These are phyloP conservation scores for Pandemis corylana DNA, from an alignment of 2,888 invertebrate genomes.

Conservation along the genomic window DNA sequence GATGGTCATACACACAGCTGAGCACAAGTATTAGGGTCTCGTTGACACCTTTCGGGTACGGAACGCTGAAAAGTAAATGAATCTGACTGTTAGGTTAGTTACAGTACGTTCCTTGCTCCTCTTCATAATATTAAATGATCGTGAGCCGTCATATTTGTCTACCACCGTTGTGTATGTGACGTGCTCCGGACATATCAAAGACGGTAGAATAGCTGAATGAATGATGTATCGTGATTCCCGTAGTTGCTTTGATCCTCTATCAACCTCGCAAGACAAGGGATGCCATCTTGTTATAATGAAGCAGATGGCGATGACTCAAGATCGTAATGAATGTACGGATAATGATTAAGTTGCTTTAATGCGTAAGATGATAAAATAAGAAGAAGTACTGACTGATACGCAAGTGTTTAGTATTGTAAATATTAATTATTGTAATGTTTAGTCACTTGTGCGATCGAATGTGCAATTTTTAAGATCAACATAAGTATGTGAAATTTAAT, in stretches of 20 bases:
- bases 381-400: constrained; percentile 75
- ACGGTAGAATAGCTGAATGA: constrained; percentile 53
- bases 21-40: too few relatives aligned
- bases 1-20: too few relatives aligned
- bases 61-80: too few relatives aligned
- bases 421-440: constrained; percentile 73
- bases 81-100: too few relatives aligned
- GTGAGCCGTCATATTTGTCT: not conserved
- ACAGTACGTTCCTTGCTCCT: not conserved
- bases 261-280: constrained; percentile 47
- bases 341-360: constrained; percentile 60
- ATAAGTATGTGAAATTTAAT: constrained; percentile 36
- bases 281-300: constrained; percentile 31
- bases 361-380: constrained; percentile 56
- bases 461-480: constrained; percentile 57
- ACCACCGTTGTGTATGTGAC: constrained; percentile 46
- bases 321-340: constrained; percentile 44
- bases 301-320: not conserved
- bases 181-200: constrained; percentile 60
- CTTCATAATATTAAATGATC: not conserved
- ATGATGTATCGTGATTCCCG: constrained; percentile 53
- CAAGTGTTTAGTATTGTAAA: constrained; percentile 82
- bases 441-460: constrained; percentile 71
- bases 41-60: too few relatives aligned
- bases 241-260: constrained; percentile 60